phyloP scores from a whole-genome alignment of 1,140 invertebrate species.

The Dendrolimus kikuchii region DNA sequence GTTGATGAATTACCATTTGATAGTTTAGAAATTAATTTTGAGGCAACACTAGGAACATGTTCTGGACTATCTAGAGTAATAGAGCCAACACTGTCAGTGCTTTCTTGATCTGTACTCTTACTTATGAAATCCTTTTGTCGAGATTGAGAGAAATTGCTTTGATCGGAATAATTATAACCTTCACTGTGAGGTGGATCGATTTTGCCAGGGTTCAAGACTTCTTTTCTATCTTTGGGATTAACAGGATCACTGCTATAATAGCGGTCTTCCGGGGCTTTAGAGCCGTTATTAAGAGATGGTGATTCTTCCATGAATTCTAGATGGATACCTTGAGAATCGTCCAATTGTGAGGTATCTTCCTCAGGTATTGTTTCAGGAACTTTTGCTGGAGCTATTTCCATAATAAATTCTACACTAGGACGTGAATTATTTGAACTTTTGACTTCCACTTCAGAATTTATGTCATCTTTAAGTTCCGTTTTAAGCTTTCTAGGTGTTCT shows the following conservation, averaged over 20 bases:
- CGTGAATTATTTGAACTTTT: conserved; percentile 8
- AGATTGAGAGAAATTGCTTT: conserved; percentile 33
- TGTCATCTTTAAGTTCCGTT: conserved; percentile 7
- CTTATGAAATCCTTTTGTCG: conserved; percentile 27
- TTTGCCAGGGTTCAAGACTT: conserved; percentile 34
- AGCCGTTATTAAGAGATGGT: conserved; percentile 31
- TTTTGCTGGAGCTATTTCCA: conserved; percentile 34
- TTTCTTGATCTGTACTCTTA: conserved; percentile 53
- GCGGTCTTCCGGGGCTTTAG: conserved; percentile 15
- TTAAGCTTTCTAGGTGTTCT: conserved; percentile 33
- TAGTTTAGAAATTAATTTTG: conserved; percentile 60
- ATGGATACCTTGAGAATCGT: conserved; percentile 59
- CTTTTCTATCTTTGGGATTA: conserved; percentile 33
- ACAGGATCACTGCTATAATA: conserved; percentile 42
- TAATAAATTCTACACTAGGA: conserved; percentile 41
- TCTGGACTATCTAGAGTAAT: conserved; percentile 53
- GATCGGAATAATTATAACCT: conserved; percentile 38
- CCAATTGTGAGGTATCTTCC: conserved; percentile 34
- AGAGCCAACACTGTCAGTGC: conserved; percentile 51
- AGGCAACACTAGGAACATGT: conserved; percentile 40
- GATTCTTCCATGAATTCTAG: conserved; percentile 29
- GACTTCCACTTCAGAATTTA: conserved; percentile 22
- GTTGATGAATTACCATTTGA: conserved; percentile 63
- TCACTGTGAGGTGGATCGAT: conserved; percentile 37
- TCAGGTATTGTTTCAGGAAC: conserved; percentile 43